Percentiles rank a stretch among this genome's conserved stretches.
Evolutionary conservation across 2,113 vertebrate species (phyloP).

Genomic region (Anguilla rostrata): DNA sequence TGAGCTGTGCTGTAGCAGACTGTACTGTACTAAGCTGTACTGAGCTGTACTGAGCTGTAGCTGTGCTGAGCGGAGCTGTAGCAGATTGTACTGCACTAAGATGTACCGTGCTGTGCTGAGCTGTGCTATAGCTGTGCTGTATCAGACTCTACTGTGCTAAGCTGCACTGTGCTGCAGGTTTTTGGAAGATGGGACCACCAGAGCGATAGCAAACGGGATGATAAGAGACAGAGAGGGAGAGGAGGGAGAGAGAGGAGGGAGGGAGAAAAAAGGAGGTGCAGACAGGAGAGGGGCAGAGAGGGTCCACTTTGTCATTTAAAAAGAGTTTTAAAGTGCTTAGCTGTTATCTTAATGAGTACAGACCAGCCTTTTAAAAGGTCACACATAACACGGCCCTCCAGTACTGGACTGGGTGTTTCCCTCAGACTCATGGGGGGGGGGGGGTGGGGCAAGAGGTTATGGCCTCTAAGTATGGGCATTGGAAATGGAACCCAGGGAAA

Average conservation of each 20-base stretch:
- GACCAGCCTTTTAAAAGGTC: conserved; percentile 68
- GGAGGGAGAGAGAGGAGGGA: conserved; percentile 36
- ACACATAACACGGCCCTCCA: conserved; percentile 37
- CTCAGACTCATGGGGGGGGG: background rate
- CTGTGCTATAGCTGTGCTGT: no score
- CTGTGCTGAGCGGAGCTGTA: no score
- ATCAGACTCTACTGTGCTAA: no score
- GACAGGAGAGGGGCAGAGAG: conserved; percentile 65
- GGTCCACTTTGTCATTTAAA: conserved; percentile 71
- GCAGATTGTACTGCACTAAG: no score
- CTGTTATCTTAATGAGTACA: conserved; percentile 74
- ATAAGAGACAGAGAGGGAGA: conserved; percentile 31
- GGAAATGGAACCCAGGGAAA: background rate
- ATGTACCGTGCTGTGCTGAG: no score
- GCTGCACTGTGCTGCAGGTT: no score
- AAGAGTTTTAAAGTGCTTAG: conserved; percentile 59
- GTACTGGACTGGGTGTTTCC: background rate
- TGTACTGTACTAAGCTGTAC: no score
- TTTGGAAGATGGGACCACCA: conserved; percentile 30
- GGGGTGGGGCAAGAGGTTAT: background rate
- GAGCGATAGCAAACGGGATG: conserved; percentile 43
- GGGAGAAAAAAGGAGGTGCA: conserved; percentile 44
- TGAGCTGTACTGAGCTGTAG: no score
- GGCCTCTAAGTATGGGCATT: background rate
- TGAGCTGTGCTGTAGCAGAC: no score